Evolutionary conservation across 1,140 invertebrate species (phyloP).

Genomic region (Lepidurus arcticus): DNA sequence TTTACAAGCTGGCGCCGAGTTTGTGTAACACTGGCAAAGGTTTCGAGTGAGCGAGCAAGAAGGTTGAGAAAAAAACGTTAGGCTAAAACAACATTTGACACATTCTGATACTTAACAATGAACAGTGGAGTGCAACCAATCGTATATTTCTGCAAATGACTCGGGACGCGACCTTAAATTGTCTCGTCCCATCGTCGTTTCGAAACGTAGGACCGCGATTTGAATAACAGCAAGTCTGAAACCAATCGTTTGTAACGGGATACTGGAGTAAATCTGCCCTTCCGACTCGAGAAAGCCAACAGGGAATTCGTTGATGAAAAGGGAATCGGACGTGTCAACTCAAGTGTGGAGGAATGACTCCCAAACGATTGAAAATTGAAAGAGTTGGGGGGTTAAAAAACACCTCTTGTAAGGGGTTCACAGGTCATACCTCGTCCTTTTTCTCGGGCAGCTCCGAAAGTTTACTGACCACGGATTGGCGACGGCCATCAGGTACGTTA

Average conservation of each 20-base stretch:
- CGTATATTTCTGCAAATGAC: not conserved
- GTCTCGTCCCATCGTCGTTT: no score
- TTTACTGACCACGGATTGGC: constrained; percentile 5
- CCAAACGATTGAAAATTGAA: not conserved
- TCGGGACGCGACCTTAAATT: no score
- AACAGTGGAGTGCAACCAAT: not conserved
- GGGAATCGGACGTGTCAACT: no score
- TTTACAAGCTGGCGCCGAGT: not conserved
- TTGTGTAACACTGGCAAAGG: not conserved
- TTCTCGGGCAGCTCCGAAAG: not conserved
- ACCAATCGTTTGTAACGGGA: no score
- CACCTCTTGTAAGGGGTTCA: not conserved
- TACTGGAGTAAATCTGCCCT: no score
- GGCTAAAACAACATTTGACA: not conserved
- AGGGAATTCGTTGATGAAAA: no score
- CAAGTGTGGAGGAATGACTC: not conserved
- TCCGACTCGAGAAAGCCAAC: no score
- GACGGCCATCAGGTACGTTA: not conserved
- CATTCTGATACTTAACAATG: not conserved
- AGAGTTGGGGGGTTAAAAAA: not conserved
- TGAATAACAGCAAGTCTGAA: no score
- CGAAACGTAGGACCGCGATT: no score
- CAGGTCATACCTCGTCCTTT: constrained; percentile 5
- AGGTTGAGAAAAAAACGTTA: not conserved
- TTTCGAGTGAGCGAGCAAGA: not conserved